phyloP scores from a whole-genome alignment of 2,797 vertebrate genomes.

The Calcarius lapponicus region DNA sequence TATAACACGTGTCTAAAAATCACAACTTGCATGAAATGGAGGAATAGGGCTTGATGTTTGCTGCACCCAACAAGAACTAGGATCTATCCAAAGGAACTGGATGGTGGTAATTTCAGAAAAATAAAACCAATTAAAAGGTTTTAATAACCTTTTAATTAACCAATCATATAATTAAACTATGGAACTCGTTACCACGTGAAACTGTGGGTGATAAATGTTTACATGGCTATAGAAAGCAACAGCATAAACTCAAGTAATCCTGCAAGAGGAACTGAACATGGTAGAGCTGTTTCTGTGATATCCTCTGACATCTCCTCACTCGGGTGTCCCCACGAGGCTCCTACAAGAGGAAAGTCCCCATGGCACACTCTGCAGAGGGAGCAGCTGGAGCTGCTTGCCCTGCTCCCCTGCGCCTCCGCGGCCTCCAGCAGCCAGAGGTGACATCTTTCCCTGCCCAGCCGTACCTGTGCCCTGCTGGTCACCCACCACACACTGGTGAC shows the following conservation, averaged over 20 bases:
- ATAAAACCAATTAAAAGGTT: not conserved
- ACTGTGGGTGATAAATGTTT: not conserved
- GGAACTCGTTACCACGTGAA: not conserved
- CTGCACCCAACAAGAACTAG: not conserved
- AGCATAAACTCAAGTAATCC: not conserved
- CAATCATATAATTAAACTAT: not conserved
- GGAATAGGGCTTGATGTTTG: not conserved
- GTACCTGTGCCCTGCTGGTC: not conserved
- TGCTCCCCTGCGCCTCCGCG: not conserved
- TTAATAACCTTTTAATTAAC: too few species aligned
- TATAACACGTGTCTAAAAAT: not conserved
- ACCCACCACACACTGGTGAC: fast-evolving
- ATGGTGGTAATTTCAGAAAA: not conserved
- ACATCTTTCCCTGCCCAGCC: not conserved
- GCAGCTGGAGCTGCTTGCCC: not conserved
- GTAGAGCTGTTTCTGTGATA: fast-evolving
- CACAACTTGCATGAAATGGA: not conserved
- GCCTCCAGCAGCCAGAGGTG: not conserved
- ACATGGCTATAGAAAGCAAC: not conserved
- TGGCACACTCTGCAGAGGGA: not conserved
- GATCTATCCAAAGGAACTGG: not conserved
- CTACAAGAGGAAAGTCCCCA: not conserved
- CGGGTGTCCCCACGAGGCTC: not conserved
- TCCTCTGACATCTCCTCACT: not conserved
- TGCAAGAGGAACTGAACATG: not conserved